phyloP scores from a whole-genome alignment of 2,888 invertebrate species.

The Mesoligia furuncula region DNA sequence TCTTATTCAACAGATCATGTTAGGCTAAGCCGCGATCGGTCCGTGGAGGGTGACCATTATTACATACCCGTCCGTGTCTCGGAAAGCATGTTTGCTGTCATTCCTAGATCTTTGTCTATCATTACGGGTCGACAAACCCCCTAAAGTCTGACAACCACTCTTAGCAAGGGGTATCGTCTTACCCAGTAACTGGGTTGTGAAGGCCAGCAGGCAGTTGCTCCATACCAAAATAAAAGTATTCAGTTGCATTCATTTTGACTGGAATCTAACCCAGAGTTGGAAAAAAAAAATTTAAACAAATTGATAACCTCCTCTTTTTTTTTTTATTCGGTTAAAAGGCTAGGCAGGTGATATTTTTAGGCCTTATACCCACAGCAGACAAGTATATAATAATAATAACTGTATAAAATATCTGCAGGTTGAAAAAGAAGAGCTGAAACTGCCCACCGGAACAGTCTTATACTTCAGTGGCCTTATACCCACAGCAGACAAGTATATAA shows the following conservation, averaged over 20 bases:
- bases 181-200: not conserved
- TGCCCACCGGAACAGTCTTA: constrained; percentile 94
- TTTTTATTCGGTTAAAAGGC: not conserved
- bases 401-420: constrained; percentile 65
- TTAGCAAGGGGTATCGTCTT: not conserved
- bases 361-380: not conserved
- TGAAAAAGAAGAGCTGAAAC: constrained; percentile 85
- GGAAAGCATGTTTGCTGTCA: not conserved
- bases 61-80: not conserved
- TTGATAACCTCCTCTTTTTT: no score
- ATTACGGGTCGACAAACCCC: not conserved
- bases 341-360: not conserved
- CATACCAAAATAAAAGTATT: not conserved
- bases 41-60: not conserved
- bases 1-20: not conserved
- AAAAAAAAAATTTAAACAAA: not conserved
- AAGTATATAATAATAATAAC: no score
- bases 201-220: not conserved
- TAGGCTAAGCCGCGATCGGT: not conserved
- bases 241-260: not conserved
- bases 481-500: not conserved
- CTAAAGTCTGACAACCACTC: no score
- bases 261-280: not conserved
- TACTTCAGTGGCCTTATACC: constrained; percentile 90
- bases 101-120: not conserved